phyloP scores from a whole-genome alignment of 2,888 invertebrate genomes.

The Megastigmus dorsalis region DNA sequence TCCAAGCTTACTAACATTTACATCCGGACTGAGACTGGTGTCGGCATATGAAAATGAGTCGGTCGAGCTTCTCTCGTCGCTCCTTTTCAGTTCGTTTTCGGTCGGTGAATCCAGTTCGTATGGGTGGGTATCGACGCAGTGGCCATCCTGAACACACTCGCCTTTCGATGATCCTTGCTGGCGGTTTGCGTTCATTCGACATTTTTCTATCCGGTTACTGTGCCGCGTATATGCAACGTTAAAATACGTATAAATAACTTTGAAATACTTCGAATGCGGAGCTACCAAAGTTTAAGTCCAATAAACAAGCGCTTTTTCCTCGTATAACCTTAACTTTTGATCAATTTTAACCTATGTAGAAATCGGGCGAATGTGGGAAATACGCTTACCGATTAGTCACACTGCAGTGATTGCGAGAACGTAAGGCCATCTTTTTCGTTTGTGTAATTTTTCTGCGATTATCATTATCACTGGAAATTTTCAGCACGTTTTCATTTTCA shows the following conservation, averaged over 20 bases:
- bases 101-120: not conserved
- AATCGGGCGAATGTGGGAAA: no score
- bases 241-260: not conserved
- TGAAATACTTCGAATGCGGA: not conserved
- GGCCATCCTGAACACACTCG: not conserved
- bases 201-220: slow-evolving; percentile 11
- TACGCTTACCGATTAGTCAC: slow-evolving; percentile 3
- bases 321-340: not conserved
- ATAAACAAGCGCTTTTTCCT: no score
- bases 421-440: slow-evolving; percentile 21
- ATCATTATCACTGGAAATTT: slow-evolving; percentile 3
- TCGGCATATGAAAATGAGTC: slow-evolving; percentile 14
- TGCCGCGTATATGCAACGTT: not conserved
- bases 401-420: slow-evolving; percentile 3
- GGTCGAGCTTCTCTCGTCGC: slow-evolving; percentile 20
- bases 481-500: not conserved
- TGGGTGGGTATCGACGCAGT: not conserved
- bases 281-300: no score
- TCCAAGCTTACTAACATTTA: not conserved
- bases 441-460: not conserved
- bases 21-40: not conserved
- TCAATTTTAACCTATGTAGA: not conserved
- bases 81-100: slow-evolving; percentile 23
- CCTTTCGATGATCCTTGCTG: not conserved
- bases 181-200: not conserved